These are phyloP conservation scores for Sitodiplosis mosellana DNA, from an alignment of 1,140 invertebrate species.

Conservation along the genomic window DNA sequence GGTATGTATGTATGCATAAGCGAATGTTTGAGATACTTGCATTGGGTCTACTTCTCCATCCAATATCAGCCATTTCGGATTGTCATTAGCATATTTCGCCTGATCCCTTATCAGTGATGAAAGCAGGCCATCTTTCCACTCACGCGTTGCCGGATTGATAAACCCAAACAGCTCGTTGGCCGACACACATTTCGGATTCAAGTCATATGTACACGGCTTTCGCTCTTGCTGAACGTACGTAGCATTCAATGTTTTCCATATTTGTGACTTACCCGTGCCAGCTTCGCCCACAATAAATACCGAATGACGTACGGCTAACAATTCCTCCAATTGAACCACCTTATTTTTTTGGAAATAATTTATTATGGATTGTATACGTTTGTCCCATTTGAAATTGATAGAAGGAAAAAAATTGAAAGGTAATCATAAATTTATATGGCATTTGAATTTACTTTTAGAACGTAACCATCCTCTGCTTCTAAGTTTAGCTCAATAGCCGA, in stretches of 20 bases:
- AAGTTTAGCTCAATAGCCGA: conserved; percentile 67
- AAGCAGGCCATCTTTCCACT: conserved; percentile 92
- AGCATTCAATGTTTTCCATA: conserved; percentile 76
- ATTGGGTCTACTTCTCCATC: conserved; percentile 94
- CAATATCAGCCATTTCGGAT: conserved; percentile 87
- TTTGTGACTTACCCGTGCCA: conserved; percentile 84
- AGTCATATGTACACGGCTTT: conserved; percentile 70
- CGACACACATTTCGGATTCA: conserved; percentile 84
- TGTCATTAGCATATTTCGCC: conserved; percentile 61
- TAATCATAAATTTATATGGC: not conserved
- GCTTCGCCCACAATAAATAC: conserved; percentile 84
- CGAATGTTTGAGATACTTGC: conserved; percentile 13
- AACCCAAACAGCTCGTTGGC: conserved; percentile 90
- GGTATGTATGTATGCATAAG: too few species aligned
- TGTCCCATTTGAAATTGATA: too few species aligned
- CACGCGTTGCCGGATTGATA: conserved; percentile 81
- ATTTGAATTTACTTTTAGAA: conserved; percentile 10
- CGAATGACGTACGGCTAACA: conserved; percentile 84
- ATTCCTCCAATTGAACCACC: conserved; percentile 81
- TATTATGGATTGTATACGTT: too few species aligned
- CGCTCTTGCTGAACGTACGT: conserved; percentile 58
- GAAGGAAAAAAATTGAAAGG: conserved; percentile 1
- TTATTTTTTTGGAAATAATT: too few species aligned
- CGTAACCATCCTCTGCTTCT: conserved; percentile 78
- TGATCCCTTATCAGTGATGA: conserved; percentile 84